Conservation (phyloP, 1,140 invertebrate species). For the Monomorium pharaonis region DNA sequence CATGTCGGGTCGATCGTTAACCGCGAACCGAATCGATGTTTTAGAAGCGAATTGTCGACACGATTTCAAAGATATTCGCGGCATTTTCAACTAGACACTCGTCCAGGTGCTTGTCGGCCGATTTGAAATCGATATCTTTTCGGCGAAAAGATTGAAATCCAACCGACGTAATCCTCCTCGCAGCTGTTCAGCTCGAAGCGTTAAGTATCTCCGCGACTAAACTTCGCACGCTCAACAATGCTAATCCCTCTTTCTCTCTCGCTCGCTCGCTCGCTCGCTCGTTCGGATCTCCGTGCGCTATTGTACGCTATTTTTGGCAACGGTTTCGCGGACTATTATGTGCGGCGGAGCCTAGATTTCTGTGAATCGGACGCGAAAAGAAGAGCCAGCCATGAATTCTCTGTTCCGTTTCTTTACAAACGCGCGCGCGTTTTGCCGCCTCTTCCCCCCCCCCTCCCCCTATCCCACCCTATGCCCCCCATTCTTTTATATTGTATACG, state of each 20-base stretch:
- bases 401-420: slow-evolving; percentile 44
- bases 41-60: background rate
- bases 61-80: background rate
- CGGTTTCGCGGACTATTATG: slow-evolving; percentile 5
- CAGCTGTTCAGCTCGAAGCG: background rate
- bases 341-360: background rate
- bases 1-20: background rate
- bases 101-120: background rate
- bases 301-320: slow-evolving; percentile 4
- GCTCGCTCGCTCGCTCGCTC: too few relatives aligned
- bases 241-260: too few relatives aligned
- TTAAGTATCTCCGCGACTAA: slow-evolving; percentile 10
- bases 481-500: slow-evolving; percentile 61
- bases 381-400: slow-evolving; percentile 23
- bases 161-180: background rate
- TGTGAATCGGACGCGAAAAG: slow-evolving; percentile 15
- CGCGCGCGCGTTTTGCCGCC: slow-evolving; percentile 17
- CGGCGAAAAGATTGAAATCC: background rate
- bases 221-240: background rate
- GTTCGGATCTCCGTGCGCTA: background rate
- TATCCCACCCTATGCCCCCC: background rate
- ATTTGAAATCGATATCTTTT: slow-evolving; percentile 26
- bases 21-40: background rate
- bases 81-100: background rate
- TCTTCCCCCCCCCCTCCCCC: background rate